phyloP scores from a whole-genome alignment of 2,888 invertebrate species.

The Caenorhabditis doughertyi region DNA sequence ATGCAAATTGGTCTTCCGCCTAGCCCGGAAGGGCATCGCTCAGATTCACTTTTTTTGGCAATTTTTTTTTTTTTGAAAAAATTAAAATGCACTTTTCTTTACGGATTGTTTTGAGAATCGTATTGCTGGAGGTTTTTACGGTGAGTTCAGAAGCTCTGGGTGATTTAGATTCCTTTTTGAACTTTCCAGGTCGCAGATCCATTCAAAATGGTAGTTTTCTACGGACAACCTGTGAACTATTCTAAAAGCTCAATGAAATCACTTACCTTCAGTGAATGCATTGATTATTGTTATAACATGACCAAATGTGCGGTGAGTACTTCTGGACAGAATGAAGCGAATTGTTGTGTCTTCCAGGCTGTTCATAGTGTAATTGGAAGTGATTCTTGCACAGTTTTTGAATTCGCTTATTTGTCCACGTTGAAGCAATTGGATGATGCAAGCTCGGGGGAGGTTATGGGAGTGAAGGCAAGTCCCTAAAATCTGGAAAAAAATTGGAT shows the following conservation, averaged over 20 bases:
- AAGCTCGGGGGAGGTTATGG: background rate
- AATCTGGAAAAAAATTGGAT: no score
- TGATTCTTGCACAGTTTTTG: background rate
- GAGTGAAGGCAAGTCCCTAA: background rate
- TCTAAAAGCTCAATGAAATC: background rate
- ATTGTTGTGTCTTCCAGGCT: no score
- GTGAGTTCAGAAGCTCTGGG: no score
- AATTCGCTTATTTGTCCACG: background rate
- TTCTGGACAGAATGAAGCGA: no score
- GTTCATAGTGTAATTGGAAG: background rate
- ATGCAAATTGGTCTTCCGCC: no score
- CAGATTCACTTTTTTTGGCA: no score
- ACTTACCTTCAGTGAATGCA: background rate
- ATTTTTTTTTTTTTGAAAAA: no score
- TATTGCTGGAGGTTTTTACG: no score
- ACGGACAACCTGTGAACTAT: background rate
- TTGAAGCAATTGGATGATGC: background rate
- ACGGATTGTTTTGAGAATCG: no score
- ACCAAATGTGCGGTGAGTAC: background rate
- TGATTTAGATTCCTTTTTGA: no score
- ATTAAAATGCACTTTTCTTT: no score
- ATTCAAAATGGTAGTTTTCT: constrained; percentile 12
- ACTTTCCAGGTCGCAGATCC: background rate
- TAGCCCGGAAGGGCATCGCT: no score
- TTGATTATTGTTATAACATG: background rate